These are phyloP conservation scores for Drosophila bifasciata DNA, from an alignment of 1,140 invertebrate genomes.

Conservation along the genomic window DNA sequence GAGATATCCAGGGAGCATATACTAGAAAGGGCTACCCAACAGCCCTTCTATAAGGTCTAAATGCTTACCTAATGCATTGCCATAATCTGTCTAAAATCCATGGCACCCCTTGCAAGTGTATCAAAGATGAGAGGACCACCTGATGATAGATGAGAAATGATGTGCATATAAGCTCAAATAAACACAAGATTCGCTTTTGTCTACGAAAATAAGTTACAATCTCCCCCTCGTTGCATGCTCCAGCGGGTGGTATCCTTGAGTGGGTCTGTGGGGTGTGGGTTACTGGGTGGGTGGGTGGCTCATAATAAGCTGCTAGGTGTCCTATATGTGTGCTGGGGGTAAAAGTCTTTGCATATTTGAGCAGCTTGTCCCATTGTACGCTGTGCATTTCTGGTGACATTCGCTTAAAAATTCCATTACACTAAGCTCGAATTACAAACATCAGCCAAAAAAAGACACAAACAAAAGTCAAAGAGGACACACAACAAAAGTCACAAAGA, in stretches of 20 bases:
- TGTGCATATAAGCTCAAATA: constrained; percentile 81
- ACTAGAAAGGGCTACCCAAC: no score
- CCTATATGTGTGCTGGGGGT: constrained; percentile 24
- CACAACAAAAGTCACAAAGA: background rate
- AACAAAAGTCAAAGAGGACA: background rate
- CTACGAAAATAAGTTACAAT: constrained; percentile 56
- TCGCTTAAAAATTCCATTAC: constrained; percentile 83
- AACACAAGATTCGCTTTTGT: constrained; percentile 69
- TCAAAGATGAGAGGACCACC: constrained; percentile 2
- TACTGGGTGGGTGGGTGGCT: constrained; percentile 24
- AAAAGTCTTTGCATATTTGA: constrained; percentile 77
- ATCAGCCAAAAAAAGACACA: background rate
- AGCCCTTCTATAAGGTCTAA: no score
- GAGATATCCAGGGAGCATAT: no score
- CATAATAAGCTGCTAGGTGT: constrained; percentile 65
- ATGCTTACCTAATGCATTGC: no score
- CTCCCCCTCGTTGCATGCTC: constrained; percentile 21
- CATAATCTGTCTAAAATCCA: no score
- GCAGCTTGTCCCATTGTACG: constrained; percentile 68
- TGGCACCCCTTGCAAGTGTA: no score
- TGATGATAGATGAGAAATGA: constrained; percentile 74
- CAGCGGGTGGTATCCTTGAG: constrained; percentile 31
- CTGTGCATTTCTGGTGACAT: constrained; percentile 73
- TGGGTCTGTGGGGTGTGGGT: background rate
- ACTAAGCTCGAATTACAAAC: constrained; percentile 67